phyloP scores from a whole-genome alignment of 2,888 invertebrate species.

The Coremacera marginata region DNA sequence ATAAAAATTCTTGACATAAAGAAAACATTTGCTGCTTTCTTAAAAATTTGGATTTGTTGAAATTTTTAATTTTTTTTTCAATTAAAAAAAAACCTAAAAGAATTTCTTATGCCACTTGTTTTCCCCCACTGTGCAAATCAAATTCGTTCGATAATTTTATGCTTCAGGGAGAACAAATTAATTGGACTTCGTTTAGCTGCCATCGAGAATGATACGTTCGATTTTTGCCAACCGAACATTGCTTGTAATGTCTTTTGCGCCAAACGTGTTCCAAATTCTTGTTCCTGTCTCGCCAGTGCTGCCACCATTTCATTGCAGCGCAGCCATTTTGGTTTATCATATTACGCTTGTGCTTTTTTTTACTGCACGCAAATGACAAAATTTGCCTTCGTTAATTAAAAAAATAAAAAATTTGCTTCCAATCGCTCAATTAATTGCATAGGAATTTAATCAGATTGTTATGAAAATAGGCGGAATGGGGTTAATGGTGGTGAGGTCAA shows the following conservation, averaged over 20 bases:
- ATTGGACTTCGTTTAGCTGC: constrained; percentile 39
- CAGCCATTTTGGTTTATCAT: background rate
- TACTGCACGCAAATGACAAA: background rate
- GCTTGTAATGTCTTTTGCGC: background rate
- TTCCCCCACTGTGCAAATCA: constrained; percentile 17
- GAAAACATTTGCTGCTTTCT: background rate
- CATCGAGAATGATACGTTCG: background rate
- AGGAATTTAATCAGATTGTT: too few species aligned
- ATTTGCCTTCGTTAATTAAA: too few species aligned
- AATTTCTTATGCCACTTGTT: background rate
- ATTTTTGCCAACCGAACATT: background rate
- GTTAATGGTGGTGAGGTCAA: too few species aligned
- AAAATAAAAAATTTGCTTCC: too few species aligned
- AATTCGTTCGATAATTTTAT: constrained; percentile 40
- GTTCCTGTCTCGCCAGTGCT: background rate
- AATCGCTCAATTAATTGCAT: too few species aligned
- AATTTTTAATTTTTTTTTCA: background rate
- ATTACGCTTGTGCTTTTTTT: background rate
- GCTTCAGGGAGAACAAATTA: constrained; percentile 41
- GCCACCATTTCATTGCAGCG: background rate
- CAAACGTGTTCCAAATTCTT: background rate
- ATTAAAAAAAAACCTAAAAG: background rate
- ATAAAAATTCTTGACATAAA: too few species aligned
- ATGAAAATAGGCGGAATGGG: too few species aligned
- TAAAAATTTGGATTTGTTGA: background rate